Percentiles rank a stretch among this genome's conserved stretches.
Conservation (phyloP, 2,888 invertebrate species). For the Drosophila demipolita region DNA sequence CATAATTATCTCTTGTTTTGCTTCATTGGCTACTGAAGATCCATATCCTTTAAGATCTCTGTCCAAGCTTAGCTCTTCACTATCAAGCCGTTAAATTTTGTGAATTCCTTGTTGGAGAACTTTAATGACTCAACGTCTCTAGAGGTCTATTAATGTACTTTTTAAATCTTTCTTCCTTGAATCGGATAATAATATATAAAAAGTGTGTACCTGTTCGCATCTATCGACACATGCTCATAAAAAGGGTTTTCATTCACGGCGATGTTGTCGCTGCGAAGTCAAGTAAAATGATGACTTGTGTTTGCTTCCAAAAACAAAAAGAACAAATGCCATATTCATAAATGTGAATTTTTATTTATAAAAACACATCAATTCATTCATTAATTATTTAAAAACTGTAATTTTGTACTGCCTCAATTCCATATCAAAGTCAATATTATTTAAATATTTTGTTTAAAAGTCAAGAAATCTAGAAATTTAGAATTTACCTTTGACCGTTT, state of each 20-base stretch:
- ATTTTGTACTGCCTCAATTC: background rate
- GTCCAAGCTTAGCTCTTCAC: background rate
- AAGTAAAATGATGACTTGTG: too few species aligned
- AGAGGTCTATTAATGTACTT: background rate
- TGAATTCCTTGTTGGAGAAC: background rate
- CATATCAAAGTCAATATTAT: background rate
- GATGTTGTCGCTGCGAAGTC: too few species aligned
- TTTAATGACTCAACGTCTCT: background rate
- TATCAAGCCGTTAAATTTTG: background rate
- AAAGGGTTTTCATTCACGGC: too few species aligned
- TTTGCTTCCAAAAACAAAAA: background rate
- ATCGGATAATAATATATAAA: background rate
- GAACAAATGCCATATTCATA: background rate
- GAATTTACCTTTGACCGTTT: background rate
- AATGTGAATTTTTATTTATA: too few species aligned
- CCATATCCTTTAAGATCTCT: background rate
- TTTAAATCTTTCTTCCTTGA: background rate
- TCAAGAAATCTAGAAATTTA: background rate
- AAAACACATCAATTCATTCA: background rate
- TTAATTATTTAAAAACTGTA: background rate
- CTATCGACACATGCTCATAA: too few species aligned
- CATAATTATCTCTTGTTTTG: background rate
- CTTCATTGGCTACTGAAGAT: background rate
- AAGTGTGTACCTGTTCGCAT: too few species aligned
- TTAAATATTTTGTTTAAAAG: background rate